phyloP scores from a whole-genome alignment of 2,888 invertebrate species.

The Drosophila aldrichi region DNA sequence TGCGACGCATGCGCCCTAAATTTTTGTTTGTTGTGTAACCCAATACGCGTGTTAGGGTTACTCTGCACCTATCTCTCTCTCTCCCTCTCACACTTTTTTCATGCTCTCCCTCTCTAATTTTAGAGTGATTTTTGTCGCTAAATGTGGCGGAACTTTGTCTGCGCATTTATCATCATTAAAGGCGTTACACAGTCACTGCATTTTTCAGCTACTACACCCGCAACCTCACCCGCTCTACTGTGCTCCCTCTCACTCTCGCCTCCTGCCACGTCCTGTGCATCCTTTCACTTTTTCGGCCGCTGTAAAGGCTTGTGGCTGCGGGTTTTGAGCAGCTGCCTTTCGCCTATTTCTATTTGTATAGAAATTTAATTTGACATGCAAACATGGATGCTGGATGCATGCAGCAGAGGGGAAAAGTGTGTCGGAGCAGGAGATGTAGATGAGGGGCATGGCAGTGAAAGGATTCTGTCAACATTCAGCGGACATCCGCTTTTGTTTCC shows the following conservation, averaged over 20 bases:
- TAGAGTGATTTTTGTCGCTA: constrained; percentile 63
- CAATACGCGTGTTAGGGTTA: constrained; percentile 73
- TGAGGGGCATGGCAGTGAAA: constrained; percentile 53
- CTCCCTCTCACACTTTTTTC: constrained; percentile 1
- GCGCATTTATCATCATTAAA: constrained; percentile 81
- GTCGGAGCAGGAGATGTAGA: background rate
- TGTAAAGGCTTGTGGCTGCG: constrained; percentile 72
- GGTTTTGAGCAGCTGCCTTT: constrained; percentile 50
- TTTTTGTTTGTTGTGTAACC: constrained; percentile 68
- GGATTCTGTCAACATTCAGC: constrained; percentile 66
- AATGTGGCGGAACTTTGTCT: constrained; percentile 77
- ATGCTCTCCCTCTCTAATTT: constrained; percentile 11
- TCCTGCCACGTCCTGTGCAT: constrained; percentile 5
- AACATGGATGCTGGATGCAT: constrained; percentile 48
- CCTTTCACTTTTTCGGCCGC: constrained; percentile 13
- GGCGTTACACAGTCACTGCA: constrained; percentile 49
- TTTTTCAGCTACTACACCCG: constrained; percentile 36
- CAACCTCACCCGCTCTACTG: constrained; percentile 53
- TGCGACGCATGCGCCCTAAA: constrained; percentile 72
- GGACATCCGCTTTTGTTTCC: constrained; percentile 48
- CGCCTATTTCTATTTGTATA: constrained; percentile 63
- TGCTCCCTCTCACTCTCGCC: constrained; percentile 9
- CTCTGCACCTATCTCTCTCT: constrained; percentile 1
- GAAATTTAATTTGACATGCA: constrained; percentile 82
- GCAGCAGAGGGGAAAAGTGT: background rate